A percentile compares a stretch with the other conserved stretches of the same genome.
Evolutionary conservation across 2,888 invertebrate species (phyloP).

Genomic region (Schizaphis graminum): DNA sequence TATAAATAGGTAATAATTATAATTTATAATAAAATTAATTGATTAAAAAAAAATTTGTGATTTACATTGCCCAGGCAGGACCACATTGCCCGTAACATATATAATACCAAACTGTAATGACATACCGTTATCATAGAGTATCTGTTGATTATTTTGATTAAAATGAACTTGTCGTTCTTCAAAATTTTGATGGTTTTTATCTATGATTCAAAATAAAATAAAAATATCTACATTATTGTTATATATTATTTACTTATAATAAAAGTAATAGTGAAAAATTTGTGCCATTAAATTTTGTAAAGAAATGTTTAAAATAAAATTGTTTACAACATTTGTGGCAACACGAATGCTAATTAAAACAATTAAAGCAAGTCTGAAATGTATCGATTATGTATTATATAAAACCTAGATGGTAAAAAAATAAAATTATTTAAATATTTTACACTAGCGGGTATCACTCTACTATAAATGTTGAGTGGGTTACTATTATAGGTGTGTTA

Average conservation of each 20-base stretch:
- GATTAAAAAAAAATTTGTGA: no score
- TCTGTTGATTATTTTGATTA: conserved; percentile 24
- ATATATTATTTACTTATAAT: not conserved
- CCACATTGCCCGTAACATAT: no score
- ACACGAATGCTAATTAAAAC: conserved; percentile 9
- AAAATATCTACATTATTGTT: not conserved
- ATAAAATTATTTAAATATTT: not conserved
- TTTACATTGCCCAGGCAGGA: no score
- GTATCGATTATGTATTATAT: not conserved
- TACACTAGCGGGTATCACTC: not conserved
- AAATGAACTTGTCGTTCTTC: conserved; percentile 50
- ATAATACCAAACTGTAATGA: not conserved
- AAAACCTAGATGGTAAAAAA: not conserved
- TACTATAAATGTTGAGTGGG: no score
- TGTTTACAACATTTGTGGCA: conserved; percentile 20
- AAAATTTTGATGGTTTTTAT: conserved; percentile 57
- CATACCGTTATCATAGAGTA: conserved; percentile 54
- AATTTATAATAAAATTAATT: no score
- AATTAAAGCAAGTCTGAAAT: not conserved
- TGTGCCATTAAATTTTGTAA: not conserved
- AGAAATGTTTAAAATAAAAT: not conserved
- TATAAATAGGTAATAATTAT: no score
- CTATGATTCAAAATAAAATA: conserved; percentile 44
- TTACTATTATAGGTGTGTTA: no score
- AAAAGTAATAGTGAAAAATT: not conserved